A percentile compares a stretch with the other conserved stretches of the same genome.
These are phyloP conservation scores for Dastarcus helophoroides DNA, from an alignment of 2,888 invertebrate genomes.

Conservation along the genomic window DNA sequence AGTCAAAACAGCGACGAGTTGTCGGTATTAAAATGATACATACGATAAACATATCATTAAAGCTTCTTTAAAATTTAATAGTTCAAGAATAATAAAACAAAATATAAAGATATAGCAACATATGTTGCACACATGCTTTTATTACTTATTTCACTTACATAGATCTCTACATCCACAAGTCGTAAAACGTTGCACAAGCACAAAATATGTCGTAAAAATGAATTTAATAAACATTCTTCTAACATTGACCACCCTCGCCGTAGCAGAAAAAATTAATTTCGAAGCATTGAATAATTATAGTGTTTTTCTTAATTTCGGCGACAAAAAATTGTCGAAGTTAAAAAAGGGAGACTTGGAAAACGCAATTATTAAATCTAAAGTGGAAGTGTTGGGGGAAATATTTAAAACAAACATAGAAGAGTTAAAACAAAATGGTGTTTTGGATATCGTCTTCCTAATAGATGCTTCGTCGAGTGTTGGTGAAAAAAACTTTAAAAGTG, in stretches of 20 bases:
- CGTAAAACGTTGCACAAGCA: too few relatives aligned
- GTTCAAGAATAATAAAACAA: too few relatives aligned
- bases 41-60: too few relatives aligned
- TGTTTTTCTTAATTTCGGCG: conserved; percentile 33
- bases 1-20: too few relatives aligned
- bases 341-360: conserved; percentile 28
- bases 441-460: conserved; percentile 55
- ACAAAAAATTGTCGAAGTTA: conserved; percentile 27
- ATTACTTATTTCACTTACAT: too few relatives aligned
- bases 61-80: too few relatives aligned
- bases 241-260: neutral
- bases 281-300: conserved; percentile 23
- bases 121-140: too few relatives aligned
- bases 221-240: neutral
- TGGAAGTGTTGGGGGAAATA: conserved; percentile 42
- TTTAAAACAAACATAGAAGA: conserved; percentile 44
- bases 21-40: too few relatives aligned
- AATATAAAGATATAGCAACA: too few relatives aligned
- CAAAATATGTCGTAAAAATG: neutral
- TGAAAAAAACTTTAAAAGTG: conserved; percentile 50
- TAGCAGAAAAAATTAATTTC: conserved; percentile 6
- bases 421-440: conserved; percentile 33
- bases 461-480: conserved; percentile 62
- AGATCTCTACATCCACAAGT: too few relatives aligned
- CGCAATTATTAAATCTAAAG: conserved; percentile 38